Evolutionary conservation across 2,888 invertebrate species (phyloP).

Genomic region (Epicampocera succincta): DNA sequence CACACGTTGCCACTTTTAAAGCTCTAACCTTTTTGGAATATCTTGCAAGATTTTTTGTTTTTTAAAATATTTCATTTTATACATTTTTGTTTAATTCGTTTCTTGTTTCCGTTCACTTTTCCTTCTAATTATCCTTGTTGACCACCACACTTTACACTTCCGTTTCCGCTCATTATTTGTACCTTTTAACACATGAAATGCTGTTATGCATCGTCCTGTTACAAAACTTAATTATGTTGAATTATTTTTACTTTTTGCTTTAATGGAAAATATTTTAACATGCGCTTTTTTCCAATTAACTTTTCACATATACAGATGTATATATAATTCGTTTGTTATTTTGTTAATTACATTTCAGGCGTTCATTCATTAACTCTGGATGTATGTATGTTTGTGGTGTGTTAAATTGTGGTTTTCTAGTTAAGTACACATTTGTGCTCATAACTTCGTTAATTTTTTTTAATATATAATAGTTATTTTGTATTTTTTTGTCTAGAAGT

Average conservation of each 20-base stretch:
- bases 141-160: conserved; percentile 55
- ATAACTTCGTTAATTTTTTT: neutral
- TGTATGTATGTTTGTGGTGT: neutral
- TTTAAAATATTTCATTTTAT: conserved; percentile 20
- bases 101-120: neutral
- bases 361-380: conserved; percentile 57
- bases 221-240: conserved; percentile 11
- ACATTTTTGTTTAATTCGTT: conserved; percentile 3
- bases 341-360: conserved; percentile 57
- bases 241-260: conserved; percentile 1
- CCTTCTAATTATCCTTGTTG: conserved; percentile 58
- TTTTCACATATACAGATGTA: conserved; percentile 46
- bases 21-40: neutral
- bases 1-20: neutral
- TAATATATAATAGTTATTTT: neutral
- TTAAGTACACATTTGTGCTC: conserved; percentile 4
- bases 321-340: conserved; percentile 35
- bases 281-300: conserved; percentile 46
- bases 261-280: conserved; percentile 13
- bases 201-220: conserved; percentile 13
- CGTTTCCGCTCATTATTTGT: conserved; percentile 60
- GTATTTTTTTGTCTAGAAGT: neutral
- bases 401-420: conserved; percentile 38
- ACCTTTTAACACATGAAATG: conserved; percentile 3
- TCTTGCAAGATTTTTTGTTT: conserved; percentile 22